Evolutionary conservation across 2,888 invertebrate genomes (phyloP), one percentile per base, ranked within the genome.

Genomic region (Cephalotes varians): DNA sequence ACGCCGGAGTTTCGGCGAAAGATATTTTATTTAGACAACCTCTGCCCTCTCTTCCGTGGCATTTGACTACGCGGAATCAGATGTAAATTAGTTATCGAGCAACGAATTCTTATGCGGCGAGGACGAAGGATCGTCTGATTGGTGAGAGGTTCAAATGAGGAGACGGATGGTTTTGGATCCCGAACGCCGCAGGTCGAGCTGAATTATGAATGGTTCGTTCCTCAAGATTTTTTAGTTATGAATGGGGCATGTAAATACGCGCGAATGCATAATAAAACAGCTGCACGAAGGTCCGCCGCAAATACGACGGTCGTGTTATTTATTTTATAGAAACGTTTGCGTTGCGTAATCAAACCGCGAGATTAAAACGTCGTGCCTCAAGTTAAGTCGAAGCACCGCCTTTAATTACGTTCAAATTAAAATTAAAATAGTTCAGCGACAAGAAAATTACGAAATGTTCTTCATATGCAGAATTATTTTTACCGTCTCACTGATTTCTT

Each of bases 11-110:
- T 82, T 85, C 82, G 62, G 40, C 79, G 64, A 15, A 31, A 60
- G 76, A 87, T 88, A 85, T 86, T 88, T 88, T 88, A 88, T 88
- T 88, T 88, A 88, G 73, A 25, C 80, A 60, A 82, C 47, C 56
- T 40, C 74, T n/a, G 51, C 51, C 34, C 69, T 28, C 67, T n/a
- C 34, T 25, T 15, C 56, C 80, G 64, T 80, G 62, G 21, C 25
- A 9, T 54, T 73, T 21, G 60, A 44, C 40, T 77, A 40, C 2
- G 31, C 49, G 21, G 9, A 37, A 51, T 69, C 47, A 31, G 64
- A 85, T 88, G 86, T 82, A 88, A 87, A 87, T 87, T 88, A 86
- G 74, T 72, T 73, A 73, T 73, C 74, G 80, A n/a, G 21, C 56
- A 71, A 80, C 28, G 74, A n/a, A 62, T 51, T 80, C 74, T 80